Base-by-base conservation (phyloP, 1,140 invertebrate genomes). In the Samia ricini region DNA sequence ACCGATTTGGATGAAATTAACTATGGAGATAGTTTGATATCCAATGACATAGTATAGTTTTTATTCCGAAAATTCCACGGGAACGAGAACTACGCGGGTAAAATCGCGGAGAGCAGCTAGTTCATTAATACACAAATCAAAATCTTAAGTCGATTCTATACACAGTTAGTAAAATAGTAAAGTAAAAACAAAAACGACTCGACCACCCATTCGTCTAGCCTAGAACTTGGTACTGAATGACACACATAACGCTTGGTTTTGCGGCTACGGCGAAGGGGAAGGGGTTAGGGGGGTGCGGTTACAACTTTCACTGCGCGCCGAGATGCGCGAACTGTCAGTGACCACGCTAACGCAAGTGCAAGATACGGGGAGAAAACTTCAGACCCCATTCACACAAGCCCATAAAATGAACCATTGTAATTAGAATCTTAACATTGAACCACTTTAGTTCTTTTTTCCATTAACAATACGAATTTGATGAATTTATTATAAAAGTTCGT, bases 311-410 rank as follows among this genome's bases (percentile, higher is more conserved):
- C 76, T 68, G 74, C 76, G 71, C 69, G 66, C 68, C 57, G 59
- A 71, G 73, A 76, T 72, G 71, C 65, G 66, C 63, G 64, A 66
- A 56, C 69, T 69, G 77, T 72, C 78, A 79, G 76, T 81, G 80
- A 81, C 80, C 80, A 79, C 68, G 74, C 74, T 55, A 50, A 42
- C 63, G 48, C 80, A 83, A 83, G 80, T 81, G 80, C 76, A 77
- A n/a, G 15, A 42, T 10, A 49, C 63, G 12, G 12, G 49, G 24
- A 52, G 26, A 36, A 57, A 42, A 42, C 29, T 57, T 15, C 33
- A 42, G 8, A 10, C 33, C 15, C n/a, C 33, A 12, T 15, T 42
- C 33, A 15, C 33, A 42, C 10, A 12, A 42, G n/a, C 8, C 3
- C n/a, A 15, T 42, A 12, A 4, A 42, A 42, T 12, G 12, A 42